These are phyloP conservation scores for Adelges cooleyi DNA, from an alignment of 1,140 invertebrate species.

Conservation along the genomic window DNA sequence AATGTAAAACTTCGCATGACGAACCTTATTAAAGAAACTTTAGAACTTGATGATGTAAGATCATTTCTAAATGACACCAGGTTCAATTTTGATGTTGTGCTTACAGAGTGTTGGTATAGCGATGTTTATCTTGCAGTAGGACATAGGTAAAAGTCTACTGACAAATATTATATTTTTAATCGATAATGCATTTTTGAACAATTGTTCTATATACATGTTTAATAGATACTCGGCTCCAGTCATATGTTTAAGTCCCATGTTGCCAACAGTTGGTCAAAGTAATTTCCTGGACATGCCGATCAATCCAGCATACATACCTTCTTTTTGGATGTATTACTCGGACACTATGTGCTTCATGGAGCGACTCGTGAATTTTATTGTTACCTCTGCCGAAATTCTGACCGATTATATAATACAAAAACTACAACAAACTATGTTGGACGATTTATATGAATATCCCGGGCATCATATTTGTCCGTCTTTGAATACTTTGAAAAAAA, in stretches of 20 bases:
- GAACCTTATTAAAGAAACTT: not conserved
- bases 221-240: not conserved
- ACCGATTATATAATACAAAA: not conserved
- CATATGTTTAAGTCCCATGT: not conserved
- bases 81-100: slow-evolving; percentile 34
- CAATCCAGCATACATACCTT: slow-evolving; percentile 1
- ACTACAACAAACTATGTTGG: not conserved
- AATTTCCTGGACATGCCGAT: not conserved
- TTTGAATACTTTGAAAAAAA: slow-evolving; percentile 26
- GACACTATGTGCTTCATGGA: not conserved
- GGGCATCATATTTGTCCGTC: not conserved
- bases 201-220: no score
- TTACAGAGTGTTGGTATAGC: slow-evolving; percentile 35
- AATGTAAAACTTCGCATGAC: not conserved
- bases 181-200: no score
- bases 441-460: not conserved
- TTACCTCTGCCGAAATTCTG: not conserved
- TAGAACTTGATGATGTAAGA: not conserved
- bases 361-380: not conserved
- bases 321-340: not conserved
- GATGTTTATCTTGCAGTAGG: slow-evolving; percentile 35
- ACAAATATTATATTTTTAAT: no score
- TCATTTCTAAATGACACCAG: not conserved
- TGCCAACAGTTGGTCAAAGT: not conserved
- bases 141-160: slow-evolving; percentile 19